Percentiles rank a stretch among this genome's conserved stretches.
Conservation (phyloP, 2,113 vertebrate genomes). For the Nestor notabilis region DNA sequence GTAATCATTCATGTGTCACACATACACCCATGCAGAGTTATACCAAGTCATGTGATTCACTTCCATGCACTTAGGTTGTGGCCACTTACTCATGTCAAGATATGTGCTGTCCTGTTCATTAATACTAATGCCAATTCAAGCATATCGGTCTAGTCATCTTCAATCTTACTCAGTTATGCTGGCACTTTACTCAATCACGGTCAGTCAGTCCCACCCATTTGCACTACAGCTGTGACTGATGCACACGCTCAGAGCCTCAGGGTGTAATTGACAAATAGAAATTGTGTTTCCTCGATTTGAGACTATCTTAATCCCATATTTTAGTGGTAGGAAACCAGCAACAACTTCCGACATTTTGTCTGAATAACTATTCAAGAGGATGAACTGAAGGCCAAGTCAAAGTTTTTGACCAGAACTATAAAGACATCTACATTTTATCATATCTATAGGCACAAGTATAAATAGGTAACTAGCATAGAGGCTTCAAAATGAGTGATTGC, state of each 20-base stretch:
- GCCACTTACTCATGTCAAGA: constrained; percentile 60
- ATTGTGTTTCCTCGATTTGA: background rate
- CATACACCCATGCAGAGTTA: background rate
- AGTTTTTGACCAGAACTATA: background rate
- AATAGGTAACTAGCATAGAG: background rate
- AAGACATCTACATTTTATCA: background rate
- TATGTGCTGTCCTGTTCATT: constrained; percentile 55
- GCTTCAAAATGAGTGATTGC: background rate
- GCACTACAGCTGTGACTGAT: constrained; percentile 2
- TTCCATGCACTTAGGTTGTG: constrained; percentile 19
- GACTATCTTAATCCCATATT: background rate
- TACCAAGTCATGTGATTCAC: background rate
- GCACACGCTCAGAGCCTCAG: background rate
- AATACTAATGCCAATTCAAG: constrained; percentile 62
- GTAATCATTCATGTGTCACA: constrained; percentile 47
- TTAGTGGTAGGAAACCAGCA: background rate
- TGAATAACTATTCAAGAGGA: background rate
- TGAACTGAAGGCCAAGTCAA: background rate
- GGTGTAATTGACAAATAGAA: background rate
- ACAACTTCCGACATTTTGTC: background rate
- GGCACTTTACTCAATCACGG: constrained; percentile 40
- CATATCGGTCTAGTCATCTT: constrained; percentile 9
- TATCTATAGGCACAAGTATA: background rate
- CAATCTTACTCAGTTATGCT: constrained; percentile 59
- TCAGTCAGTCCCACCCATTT: constrained; percentile 49